Conservation (phyloP, 2,888 invertebrate species). For the Lasioglossum malachurum region DNA sequence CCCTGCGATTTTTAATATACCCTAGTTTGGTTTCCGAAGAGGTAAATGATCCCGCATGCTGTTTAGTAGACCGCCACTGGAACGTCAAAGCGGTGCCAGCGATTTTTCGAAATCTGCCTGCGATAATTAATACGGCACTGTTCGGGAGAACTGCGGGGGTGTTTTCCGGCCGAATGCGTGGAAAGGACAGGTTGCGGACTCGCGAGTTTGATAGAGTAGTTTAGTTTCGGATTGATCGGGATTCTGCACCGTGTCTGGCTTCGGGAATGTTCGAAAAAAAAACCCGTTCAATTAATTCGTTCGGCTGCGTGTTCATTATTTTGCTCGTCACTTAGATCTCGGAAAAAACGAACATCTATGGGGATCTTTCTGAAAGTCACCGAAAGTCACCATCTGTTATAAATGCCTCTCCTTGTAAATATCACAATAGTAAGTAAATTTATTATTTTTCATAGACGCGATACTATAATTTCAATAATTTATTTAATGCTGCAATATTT, state of each 20-base stretch:
- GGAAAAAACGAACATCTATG: neutral
- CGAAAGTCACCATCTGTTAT: too few relatives aligned
- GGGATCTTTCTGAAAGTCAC: neutral
- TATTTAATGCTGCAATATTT: too few relatives aligned
- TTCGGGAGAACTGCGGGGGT: neutral
- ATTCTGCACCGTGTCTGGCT: neutral
- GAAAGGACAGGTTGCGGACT: neutral
- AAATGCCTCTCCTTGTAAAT: too few relatives aligned
- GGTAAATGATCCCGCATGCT: neutral
- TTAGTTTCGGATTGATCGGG: neutral
- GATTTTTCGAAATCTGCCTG: constrained; percentile 8
- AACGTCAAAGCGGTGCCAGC: neutral
- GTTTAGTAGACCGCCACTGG: neutral
- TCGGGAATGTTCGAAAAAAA: neutral
- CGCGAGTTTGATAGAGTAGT: constrained; percentile 11
- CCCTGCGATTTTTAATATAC: constrained; percentile 37
- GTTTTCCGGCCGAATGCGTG: constrained; percentile 1
- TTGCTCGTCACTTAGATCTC: neutral
- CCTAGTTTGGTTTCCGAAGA: neutral
- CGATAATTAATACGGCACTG: constrained; percentile 14
- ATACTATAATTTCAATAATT: too few relatives aligned
- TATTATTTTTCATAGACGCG: too few relatives aligned
- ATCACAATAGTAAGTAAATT: too few relatives aligned
- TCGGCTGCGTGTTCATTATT: neutral
- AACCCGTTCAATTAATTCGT: neutral